Evolutionary conservation across 1,140 invertebrate genomes (phyloP), one percentile per base, ranked within the genome.

Genomic region (Drosophila parvula): DNA sequence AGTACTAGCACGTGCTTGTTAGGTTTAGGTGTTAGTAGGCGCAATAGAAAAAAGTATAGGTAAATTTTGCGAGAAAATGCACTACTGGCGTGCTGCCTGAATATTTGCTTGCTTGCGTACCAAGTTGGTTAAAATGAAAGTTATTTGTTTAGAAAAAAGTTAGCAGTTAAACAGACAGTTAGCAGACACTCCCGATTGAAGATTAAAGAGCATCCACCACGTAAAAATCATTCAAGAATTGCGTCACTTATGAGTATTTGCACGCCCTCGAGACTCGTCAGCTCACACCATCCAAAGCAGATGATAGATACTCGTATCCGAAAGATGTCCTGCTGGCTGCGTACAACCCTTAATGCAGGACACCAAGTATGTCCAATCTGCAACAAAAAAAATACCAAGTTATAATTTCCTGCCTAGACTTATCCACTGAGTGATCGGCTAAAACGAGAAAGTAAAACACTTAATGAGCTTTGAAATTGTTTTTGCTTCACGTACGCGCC

Each of bases 391-490:
- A 50, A 43, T 28, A 45, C 47, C 9, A 18, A 67, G 61, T 59
- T 51, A 43, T 60, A 70, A 78, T 79, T 70, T 64, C 14, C 18
- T 44, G 18, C 18, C 68, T 36, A 57, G 55, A 84, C 65, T 61
- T 57, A 65, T 38, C 64, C 36, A 47, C 51, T 64, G 53, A 18
- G 45, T 45, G 50, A 63, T 48, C 53, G 47, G 32, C 43, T 40
- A 48, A 53, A 53, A 0, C 3, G 4, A 18, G 9, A 8, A 14
- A 45, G 5, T 12, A 6, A 27, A 34, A 51, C 55, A 85, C 65
- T 79, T 58, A 88, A 88, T 90, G 84, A 89, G 84, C 80, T 88
- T 78, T 88, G 80, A 88, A 88, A 88, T 88, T 89, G 84, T 57
- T 47, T 27, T 51, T 32, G 30, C 16, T 34, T 14, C 22, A 51